Evolutionary conservation across 2,888 invertebrate species (phyloP), one percentile per base, ranked within the genome.

Genomic region (Dasysyrphus albostriatus): DNA sequence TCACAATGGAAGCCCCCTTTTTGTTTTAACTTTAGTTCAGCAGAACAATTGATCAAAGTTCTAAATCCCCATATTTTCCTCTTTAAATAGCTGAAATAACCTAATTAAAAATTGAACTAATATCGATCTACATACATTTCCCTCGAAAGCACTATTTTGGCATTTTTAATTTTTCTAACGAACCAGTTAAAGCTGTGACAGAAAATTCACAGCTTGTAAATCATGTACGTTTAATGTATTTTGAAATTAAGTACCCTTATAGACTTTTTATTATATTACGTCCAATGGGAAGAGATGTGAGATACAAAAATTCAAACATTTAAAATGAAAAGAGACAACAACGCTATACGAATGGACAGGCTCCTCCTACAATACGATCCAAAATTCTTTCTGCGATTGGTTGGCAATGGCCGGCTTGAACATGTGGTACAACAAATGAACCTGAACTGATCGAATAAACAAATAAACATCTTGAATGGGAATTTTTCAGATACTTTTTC

Each of bases 401-500:
- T 24, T 78, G 82, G 63, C 58, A 65, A 78, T 77, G 78, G 70
- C 51, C 75, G 69, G 58, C 42, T 61, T 65, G 54, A 34, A 12
- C 24, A 14, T 56, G 39, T 29, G 32, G 32, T 72, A 58, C 63
- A 58, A 63, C 65, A 75, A 80, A 80, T 83, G 75, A 83, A 84
- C 72, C 81, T 72, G 61, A 85, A 85, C 51, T 56, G 81, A 77
- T 73, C 54, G 16, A 73, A 82, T 61, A 87, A 65, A 63, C 39
- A 76, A 56, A 74, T 74, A 87, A 74, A 82, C 37, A 44, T 39
- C 63, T 59, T 59, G 51, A 76, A 84, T 80, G 65, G 72, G 59
- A 65, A 75, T 83, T 79, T 58, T 69, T 69, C 75, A 47, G 84
- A 67, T 76, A 80, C 59, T 59, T 59, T 81, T 81, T 81, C 78